These are phyloP conservation scores for Cosmia pyralina DNA, from an alignment of 2,888 invertebrate species.

Conservation along the genomic window DNA sequence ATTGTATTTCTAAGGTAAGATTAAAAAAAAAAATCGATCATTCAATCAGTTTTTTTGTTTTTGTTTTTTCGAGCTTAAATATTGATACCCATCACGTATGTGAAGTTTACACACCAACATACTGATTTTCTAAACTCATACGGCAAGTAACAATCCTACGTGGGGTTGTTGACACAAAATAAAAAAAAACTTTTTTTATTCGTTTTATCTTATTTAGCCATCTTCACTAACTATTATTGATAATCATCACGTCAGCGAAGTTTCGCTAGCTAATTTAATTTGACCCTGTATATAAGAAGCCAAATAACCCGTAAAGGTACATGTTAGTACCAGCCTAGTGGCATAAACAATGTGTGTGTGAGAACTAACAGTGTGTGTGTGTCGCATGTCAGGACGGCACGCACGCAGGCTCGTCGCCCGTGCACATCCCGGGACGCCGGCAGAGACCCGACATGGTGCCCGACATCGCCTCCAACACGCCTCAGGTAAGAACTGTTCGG, in stretches of 20 bases:
- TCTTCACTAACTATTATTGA: no score
- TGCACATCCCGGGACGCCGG: constrained; percentile 78
- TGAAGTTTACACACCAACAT: neutral
- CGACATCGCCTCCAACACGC: constrained; percentile 89
- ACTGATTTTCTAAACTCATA: neutral
- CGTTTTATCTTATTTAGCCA: neutral
- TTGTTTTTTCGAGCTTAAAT: no score
- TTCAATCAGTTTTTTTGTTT: no score
- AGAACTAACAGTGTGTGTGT: constrained; percentile 13
- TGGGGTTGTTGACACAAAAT: neutral
- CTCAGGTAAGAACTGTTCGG: constrained; percentile 75
- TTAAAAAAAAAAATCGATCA: neutral
- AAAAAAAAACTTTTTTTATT: neutral
- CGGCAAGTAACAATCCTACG: neutral
- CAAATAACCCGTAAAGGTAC: neutral
- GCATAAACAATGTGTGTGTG: constrained; percentile 14
- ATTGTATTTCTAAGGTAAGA: neutral
- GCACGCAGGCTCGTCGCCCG: constrained; percentile 79
- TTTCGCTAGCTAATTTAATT: neutral
- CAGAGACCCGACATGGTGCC: constrained; percentile 91
- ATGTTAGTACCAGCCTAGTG: neutral
- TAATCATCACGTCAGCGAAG: neutral
- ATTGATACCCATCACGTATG: neutral
- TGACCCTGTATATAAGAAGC: no score
- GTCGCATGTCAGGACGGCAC: constrained; percentile 71